Conservation (phyloP, 2,113 vertebrate genomes). For the Echinops telfairi region DNA sequence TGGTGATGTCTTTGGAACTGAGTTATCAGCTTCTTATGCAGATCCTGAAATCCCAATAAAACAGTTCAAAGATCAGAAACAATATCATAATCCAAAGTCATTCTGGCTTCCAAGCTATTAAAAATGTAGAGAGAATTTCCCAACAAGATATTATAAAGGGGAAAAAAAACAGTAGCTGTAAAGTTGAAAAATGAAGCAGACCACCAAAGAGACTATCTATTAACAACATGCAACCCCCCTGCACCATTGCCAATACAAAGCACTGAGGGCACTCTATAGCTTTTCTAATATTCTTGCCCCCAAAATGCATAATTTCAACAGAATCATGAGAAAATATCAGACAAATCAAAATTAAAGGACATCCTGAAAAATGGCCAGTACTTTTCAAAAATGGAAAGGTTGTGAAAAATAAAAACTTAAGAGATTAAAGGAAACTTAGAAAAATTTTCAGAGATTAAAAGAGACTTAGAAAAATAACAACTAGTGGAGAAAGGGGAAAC, state of each 20-base stretch:
- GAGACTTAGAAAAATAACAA: neutral
- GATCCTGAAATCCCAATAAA: constrained; percentile 87
- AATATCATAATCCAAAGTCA: constrained; percentile 20
- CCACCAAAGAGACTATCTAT: neutral
- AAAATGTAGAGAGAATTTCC: constrained; percentile 1
- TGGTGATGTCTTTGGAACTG: constrained; percentile 92
- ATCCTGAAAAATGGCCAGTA: neutral
- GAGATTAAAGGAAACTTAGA: constrained; percentile 22
- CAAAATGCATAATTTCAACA: neutral
- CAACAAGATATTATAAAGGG: constrained; percentile 36
- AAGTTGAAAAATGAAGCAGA: neutral
- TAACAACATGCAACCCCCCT: neutral
- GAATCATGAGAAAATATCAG: constrained; percentile 23
- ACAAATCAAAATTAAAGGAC: constrained; percentile 11
- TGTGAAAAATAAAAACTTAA: constrained; percentile 16
- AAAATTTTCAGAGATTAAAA: constrained; percentile 48
- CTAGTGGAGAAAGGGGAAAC: too few species aligned
- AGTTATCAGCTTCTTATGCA: constrained; percentile 94
- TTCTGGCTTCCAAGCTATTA: constrained; percentile 14
- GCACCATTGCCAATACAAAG: too few species aligned
- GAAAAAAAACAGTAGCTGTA: neutral
- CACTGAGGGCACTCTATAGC: neutral
- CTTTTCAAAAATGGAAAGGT: neutral
- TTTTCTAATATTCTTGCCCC: neutral
- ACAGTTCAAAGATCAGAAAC: constrained; percentile 57